Conservation (phyloP, 2,113 vertebrate species). For the Thinocorus orbignyianus region DNA sequence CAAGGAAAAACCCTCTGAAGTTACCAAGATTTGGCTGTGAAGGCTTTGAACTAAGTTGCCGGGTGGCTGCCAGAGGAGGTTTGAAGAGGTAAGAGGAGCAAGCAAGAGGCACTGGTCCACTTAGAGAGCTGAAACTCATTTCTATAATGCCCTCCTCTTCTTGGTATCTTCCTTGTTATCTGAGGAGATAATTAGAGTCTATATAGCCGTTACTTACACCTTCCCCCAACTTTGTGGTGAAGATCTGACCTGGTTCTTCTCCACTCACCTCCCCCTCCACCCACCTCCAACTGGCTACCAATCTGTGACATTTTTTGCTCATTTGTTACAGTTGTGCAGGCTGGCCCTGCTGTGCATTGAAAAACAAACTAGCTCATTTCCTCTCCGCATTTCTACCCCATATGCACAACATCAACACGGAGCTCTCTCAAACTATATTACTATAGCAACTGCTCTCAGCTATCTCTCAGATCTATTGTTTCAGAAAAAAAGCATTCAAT, state of each 20-base stretch:
- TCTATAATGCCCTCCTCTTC: background rate
- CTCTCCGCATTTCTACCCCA: slow-evolving; percentile 5
- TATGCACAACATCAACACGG: background rate
- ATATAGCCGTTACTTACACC: slow-evolving; percentile 29
- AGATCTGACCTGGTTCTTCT: slow-evolving; percentile 51
- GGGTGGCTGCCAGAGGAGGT: background rate
- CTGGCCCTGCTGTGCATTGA: background rate
- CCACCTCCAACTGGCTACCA: slow-evolving; percentile 63
- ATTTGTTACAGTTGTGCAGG: slow-evolving; percentile 55
- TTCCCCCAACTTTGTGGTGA: background rate
- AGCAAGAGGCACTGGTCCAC: background rate
- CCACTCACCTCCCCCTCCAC: slow-evolving; percentile 2
- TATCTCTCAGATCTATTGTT: background rate
- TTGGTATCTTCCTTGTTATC: background rate
- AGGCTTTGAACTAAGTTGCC: background rate
- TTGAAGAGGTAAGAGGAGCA: background rate
- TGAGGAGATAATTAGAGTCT: background rate
- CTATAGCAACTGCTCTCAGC: slow-evolving; percentile 45
- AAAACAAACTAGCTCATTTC: slow-evolving; percentile 47
- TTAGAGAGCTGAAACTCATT: background rate
- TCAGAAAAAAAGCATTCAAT: background rate
- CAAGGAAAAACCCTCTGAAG: background rate
- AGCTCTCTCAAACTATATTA: background rate
- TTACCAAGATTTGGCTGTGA: background rate
- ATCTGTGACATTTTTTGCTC: slow-evolving; percentile 63